Base-by-base conservation (phyloP, 2,797 vertebrate genomes). In the Platalea minor region DNA sequence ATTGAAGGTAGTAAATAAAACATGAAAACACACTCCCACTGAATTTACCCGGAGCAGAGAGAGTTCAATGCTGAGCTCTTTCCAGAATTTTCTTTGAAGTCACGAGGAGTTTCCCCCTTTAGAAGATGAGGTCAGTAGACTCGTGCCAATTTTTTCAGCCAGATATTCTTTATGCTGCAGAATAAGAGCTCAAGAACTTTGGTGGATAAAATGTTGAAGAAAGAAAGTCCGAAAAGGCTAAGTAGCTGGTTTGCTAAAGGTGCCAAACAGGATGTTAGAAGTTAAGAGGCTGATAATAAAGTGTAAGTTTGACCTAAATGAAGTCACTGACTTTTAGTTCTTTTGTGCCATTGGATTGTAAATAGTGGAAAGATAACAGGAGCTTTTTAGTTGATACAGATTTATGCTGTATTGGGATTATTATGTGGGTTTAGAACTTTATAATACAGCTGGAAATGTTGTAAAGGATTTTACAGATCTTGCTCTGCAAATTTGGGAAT, bases 401-500 rank as follows among this genome's bases (percentile, higher is more conserved):
- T 82, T 73, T 87, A 31, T 94, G 63, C 45, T 91, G 35, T 89
- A 72, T 53, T 80, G 4, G 39, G 31, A 68, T 95, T 85, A 61
- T 73, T 81, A 76, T 78, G n/a, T 67, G 41, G 41, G 23, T 76
- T 87, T 57, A 77, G 59, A 56, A 43, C 31, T 89, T 89, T 43
- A 43, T 77, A 67, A 85, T 95, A 53, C 78, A 93, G 45, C 37
- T 95, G 72, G 72, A 93, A 92, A 68, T 76, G 70, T 8, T 90
- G 74, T 94, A 83, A 90, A 94, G 75, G 24, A 74, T 93, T 95
- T 92, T 80, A 77, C 77, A 91, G 87, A 84, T 83, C 77, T 89
- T 89, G 51, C 59, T 91, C 67, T 94, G 67, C 56, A 95, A 94
- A 91, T 95, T 56, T 89, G 88, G 88, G 64, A 95, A 93, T 76